Evolutionary conservation across 2,888 invertebrate species (phyloP).

Genomic region (Sympetrum striolatum): DNA sequence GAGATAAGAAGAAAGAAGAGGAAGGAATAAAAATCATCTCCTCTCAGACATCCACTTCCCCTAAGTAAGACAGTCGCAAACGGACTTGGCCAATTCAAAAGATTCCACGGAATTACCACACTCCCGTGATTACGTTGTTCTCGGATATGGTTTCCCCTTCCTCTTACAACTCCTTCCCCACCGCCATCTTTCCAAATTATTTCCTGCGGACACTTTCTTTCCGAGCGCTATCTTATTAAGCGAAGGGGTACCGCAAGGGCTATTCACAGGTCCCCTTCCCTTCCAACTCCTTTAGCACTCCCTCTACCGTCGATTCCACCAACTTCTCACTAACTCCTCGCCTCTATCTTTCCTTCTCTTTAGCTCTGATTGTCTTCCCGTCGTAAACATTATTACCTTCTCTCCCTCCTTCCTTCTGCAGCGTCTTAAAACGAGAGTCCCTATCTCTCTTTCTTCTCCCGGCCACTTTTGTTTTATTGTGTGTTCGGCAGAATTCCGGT

Average conservation of each 20-base stretch:
- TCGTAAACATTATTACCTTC: conserved; percentile 26
- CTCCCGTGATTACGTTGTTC: neutral
- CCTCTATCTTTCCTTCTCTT: neutral
- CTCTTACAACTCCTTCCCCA: neutral
- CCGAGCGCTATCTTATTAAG: conserved; percentile 8
- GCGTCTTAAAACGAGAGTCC: neutral
- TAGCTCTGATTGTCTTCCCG: conserved; percentile 3
- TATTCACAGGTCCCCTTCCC: neutral
- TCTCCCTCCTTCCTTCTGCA: neutral
- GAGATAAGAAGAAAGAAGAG: neutral
- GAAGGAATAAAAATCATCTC: neutral
- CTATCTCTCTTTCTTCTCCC: neutral
- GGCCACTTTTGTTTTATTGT: neutral
- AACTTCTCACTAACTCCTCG: neutral
- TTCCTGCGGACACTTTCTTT: conserved; percentile 23
- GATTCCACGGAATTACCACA: neutral
- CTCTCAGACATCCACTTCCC: neutral
- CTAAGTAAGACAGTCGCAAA: neutral
- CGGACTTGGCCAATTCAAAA: neutral
- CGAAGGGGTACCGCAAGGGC: neutral
- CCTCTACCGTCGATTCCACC: neutral
- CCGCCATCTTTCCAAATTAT: neutral
- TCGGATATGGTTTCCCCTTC: neutral
- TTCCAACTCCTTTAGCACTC: neutral
- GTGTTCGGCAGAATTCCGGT: neutral